phyloP scores from a whole-genome alignment of 2,888 invertebrate species.

The Pardosa pseudoannulata region DNA sequence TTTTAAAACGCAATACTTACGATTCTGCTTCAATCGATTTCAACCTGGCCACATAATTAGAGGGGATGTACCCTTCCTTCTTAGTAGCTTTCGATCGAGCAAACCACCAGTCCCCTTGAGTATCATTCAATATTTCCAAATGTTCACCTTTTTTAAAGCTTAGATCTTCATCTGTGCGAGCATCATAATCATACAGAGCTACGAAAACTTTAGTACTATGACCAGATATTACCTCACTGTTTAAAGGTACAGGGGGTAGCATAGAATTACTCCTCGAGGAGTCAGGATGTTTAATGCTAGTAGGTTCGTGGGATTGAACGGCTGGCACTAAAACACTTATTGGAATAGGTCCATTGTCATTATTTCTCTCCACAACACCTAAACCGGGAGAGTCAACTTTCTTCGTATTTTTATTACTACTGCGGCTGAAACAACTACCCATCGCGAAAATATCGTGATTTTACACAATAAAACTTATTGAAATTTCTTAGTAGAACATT shows the following conservation, averaged over 20 bases:
- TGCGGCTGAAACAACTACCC: constrained; percentile 73
- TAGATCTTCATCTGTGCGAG: constrained; percentile 98
- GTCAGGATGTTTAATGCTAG: constrained; percentile 63
- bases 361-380: constrained; percentile 40
- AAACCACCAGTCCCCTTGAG: constrained; percentile 99
- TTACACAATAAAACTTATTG: background rate
- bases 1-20: constrained; percentile 83
- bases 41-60: constrained; percentile 99
- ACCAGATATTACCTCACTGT: constrained; percentile 46
- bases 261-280: constrained; percentile 52
- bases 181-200: constrained; percentile 99
- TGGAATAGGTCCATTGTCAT: constrained; percentile 63
- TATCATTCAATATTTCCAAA: constrained; percentile 98
- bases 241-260: constrained; percentile 66
- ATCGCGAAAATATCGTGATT: constrained; percentile 26
- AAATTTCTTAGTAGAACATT: background rate
- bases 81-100: constrained; percentile 97
- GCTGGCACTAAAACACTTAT: constrained; percentile 55
- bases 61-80: constrained; percentile 99
- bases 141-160: constrained; percentile 99
- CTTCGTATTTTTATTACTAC: constrained; percentile 60
- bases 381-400: constrained; percentile 47
- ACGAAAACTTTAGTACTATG: constrained; percentile 89
- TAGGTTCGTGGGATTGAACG: constrained; percentile 65
- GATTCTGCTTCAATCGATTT: constrained; percentile 99